Evolutionary conservation across 2,888 invertebrate species (phyloP), one percentile per base, ranked within the genome.

Genomic region (Branchellion lobata): DNA sequence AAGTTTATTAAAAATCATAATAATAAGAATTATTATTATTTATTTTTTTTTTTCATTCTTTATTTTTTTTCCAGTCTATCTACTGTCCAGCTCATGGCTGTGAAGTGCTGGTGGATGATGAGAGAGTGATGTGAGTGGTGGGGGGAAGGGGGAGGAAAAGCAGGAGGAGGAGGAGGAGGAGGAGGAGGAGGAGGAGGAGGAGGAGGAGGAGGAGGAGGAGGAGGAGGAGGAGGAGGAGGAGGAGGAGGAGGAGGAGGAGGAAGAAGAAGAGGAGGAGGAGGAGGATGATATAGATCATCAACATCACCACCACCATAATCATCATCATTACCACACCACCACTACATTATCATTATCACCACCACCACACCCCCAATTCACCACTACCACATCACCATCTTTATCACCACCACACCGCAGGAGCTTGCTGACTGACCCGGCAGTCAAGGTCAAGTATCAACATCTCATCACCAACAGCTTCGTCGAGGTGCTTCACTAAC

Each of bases 391-490:
- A 8, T 76, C 29, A 14, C 5, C 31, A 27, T 33, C 14, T 27
- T 18, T 69, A 29, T 69, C n/a, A 33, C 18, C 14, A 14, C 18
- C 3, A 27, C 3, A 69, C 84, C 84, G 29, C 84, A 87, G 87
- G 87, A 85, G 84, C 80, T 84, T 87, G 82, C 84, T 87, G 68
- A 84, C 83, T 83, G 86, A 86, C 80, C 84, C 85, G 40, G 86
- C 84, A 84, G 86, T 87, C 51, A 86, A 85, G 83, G 84, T 86
- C 84, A 87, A 95, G 89, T 98, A 97, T 89, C 96, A 96, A 88
- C 96, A 96, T 89, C 91, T 97, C 85, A 96, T 98, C 85, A 96
- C 96, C 82, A 97, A 97, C 89, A 96, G 96, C 90, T 98, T 96
- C 90, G 96, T 98, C 82, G 95, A 96, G 91, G 95, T 94, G 88